Evolutionary conservation across 2,797 vertebrate species (phyloP), one percentile per base, ranked within the genome.

Genomic region (Danio aesculapii): DNA sequence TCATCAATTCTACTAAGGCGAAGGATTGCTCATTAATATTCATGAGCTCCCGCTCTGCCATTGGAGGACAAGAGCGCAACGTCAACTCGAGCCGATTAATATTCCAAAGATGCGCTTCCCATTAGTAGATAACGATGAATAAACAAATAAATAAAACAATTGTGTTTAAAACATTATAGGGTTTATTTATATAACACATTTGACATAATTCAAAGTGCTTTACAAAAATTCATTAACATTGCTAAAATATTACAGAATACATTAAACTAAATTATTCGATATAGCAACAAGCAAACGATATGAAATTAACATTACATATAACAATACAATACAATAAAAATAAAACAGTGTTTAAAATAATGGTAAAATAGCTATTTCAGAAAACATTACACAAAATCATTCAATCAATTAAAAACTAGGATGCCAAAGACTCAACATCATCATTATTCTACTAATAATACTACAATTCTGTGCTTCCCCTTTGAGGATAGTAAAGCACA

Each of bases 11-110:
- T 64, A 80, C 58, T 73, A 80, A 9, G 16, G 50, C 2, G 43
- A 73, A 53, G 50, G 49, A 30, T 0, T 11, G 10, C 6, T 49
- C 4, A 47, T 76, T 72, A 46, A 79, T 79, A 72, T 79, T 52
- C 47, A 79, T 11, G 17, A 63, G 12, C 6, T 11, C 8, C 0
- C 43, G 0, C 30, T 17, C 52, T 12, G 8, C 47, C 9, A 79
- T 62, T 71, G 57, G 57, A 71, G 8, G 46, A 6, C 14, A 0
- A 2, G 71, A 21, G 4, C 43, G 1, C 3, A 0, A 49, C 57
- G 57, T 74, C 71, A 46, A 1, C 43, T n/a, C 0, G 6, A n/a
- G 0, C 1, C 1, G 6, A 44, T 73, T 73, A 59, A 47, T 73
- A 73, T 73, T 73, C 55, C 12, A 58, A 2, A 73, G 5, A 7